Conservation (phyloP, 37 sponge, comb jelly and placozoan species). For the Bolinopsis microptera region DNA sequence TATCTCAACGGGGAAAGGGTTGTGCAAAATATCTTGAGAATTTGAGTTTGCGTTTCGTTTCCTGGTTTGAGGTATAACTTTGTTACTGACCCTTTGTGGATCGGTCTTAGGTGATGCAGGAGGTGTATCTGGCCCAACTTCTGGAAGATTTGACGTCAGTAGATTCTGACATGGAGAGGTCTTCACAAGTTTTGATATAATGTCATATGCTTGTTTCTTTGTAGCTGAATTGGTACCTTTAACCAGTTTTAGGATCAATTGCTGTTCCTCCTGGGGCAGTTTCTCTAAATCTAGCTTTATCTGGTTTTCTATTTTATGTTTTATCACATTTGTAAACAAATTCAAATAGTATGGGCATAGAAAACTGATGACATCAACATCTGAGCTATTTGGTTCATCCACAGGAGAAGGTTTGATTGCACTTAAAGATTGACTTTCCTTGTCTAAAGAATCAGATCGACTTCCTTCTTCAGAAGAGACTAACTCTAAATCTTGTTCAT, state of each 20-base stretch:
- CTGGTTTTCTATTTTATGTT: neutral
- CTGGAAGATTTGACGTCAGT: neutral
- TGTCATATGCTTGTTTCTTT: neutral
- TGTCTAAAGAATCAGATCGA: neutral
- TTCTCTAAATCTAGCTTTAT: slow-evolving; percentile 20
- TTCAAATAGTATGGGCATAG: neutral
- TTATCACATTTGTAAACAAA: neutral
- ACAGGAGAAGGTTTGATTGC: neutral
- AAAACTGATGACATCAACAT: neutral
- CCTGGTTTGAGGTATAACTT: neutral
- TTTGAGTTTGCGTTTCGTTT: neutral
- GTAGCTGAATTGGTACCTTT: neutral
- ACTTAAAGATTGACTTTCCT: neutral
- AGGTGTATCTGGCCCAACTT: slow-evolving; percentile 9
- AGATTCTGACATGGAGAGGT: neutral
- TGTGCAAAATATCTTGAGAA: neutral
- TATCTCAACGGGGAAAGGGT: neutral
- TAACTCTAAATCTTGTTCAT: no score
- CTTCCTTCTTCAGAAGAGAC: no score
- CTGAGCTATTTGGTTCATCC: neutral
- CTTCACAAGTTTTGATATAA: slow-evolving; percentile 33
- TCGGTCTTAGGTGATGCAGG: slow-evolving; percentile 29
- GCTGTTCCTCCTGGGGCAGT: neutral
- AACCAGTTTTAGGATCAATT: neutral
- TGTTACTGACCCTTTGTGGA: neutral